Base-by-base conservation (phyloP, 2,888 invertebrate species). In the Chymomyza procnemis region DNA sequence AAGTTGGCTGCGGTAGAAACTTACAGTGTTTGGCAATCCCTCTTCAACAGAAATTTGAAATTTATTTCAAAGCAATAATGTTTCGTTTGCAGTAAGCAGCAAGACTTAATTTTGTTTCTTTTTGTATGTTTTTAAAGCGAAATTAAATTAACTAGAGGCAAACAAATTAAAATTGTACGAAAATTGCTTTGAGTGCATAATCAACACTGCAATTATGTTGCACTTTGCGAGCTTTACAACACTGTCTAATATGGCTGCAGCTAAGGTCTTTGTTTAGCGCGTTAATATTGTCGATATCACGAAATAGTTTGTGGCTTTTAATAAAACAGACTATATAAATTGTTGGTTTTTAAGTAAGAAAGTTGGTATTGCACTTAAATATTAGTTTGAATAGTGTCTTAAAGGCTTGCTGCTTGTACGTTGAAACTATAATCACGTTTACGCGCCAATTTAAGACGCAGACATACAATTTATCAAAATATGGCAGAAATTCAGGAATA, bases 401-500 rank as follows among this genome's bases (percentile, higher is more conserved):
- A 68, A 64, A 52, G 22, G 61, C 34, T 64, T 69, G 54, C 54
- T 73, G n/a, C 66, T 58, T 19, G 61, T 47, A 55, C 71, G 61
- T 22, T 71, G 66, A 64, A 75, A 67, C 34, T 67, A 64, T 56
- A 56, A 65, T 19, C 68, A 64, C 73, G 66, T 82, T 85, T 87
- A 73, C 82, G 85, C 86, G 85, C 86, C 80, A 86, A 85, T 64
- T 78, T 66, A 48, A 61, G 66, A 66, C 30, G 52, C 58, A 47
- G 41, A 55, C 52, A 61, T 50, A 61, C 66, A 16, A 61, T 47
- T 21, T 26, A 54, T 54, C 5, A 60, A 52, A 79, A 76, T 71
- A 86, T 88, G 82, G 80, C 90, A 64, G 83, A 88, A 73, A 87
- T 90, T 65, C 85, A 89, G 55, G 85, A 88, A 66, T 90, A 88